These are phyloP conservation scores for Camponotus pennsylvanicus DNA, from an alignment of 1,140 invertebrate species.

Conservation along the genomic window DNA sequence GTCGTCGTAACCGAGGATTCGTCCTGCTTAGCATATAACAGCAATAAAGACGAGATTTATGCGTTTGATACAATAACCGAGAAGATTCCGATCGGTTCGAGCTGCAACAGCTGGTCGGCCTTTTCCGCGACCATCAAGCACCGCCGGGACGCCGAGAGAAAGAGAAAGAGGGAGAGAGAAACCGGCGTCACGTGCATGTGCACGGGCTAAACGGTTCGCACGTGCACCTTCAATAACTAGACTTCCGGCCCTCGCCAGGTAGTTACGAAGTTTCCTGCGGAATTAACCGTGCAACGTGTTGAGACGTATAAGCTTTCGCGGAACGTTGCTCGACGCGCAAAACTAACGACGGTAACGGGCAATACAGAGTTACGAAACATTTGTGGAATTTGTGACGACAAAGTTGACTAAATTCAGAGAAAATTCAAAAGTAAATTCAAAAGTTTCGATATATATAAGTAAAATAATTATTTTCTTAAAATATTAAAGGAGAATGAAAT, in stretches of 20 bases:
- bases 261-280: constrained; percentile 50
- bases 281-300: constrained; percentile 55
- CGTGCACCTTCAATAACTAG: constrained; percentile 63
- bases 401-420: not conserved
- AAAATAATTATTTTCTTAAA: constrained; percentile 4
- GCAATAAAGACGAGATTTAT: constrained; percentile 79
- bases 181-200: constrained; percentile 46
- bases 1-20: constrained; percentile 63
- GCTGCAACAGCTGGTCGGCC: constrained; percentile 42
- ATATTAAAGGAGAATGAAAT: not conserved
- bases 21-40: constrained; percentile 78
- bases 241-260: constrained; percentile 33
- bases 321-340: constrained; percentile 8
- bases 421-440: not conserved
- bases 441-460: not conserved
- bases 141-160: not conserved
- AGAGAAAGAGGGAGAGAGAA: not conserved
- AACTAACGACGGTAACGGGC: not conserved
- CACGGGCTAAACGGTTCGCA: constrained; percentile 54
- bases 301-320: constrained; percentile 38
- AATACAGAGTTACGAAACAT: not conserved
- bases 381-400: not conserved
- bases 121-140: constrained; percentile 19
- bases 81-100: constrained; percentile 65
- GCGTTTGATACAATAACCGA: constrained; percentile 73